These are phyloP conservation scores for Antrozous pallidus DNA, from an alignment of 2,797 vertebrate species.

Conservation along the genomic window DNA sequence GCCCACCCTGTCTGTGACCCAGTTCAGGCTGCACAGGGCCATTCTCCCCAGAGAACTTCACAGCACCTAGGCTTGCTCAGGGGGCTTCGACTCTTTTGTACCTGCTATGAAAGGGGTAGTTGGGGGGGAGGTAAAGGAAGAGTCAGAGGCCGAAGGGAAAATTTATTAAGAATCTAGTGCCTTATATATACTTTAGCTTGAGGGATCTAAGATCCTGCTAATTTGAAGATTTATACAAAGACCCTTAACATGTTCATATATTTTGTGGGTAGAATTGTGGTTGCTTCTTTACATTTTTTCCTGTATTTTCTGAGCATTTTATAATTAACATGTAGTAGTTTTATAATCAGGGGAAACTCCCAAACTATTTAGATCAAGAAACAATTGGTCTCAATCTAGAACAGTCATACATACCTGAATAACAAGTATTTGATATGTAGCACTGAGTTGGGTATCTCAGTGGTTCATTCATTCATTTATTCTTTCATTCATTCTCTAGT, in stretches of 20 bases:
- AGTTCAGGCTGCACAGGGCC: not conserved
- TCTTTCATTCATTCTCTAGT: not conserved
- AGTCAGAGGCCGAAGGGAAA: not conserved
- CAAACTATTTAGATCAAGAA: slow-evolving; percentile 23
- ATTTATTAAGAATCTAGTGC: not conserved
- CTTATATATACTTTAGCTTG: not conserved
- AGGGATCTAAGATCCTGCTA: not conserved
- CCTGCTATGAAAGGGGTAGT: not conserved
- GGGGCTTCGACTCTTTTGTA: not conserved
- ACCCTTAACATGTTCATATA: not conserved
- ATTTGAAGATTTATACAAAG: not conserved
- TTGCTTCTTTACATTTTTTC: not conserved
- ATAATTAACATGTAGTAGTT: not conserved
- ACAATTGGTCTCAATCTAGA: not conserved
- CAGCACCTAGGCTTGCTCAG: not conserved
- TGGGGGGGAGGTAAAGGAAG: not conserved
- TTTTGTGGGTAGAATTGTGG: slow-evolving; percentile 12
- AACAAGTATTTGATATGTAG: not conserved
- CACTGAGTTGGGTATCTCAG: not conserved
- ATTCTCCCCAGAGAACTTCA: not conserved
- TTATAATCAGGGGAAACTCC: not conserved
- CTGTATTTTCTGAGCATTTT: slow-evolving; percentile 15
- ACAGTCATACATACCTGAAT: not conserved
- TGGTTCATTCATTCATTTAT: not conserved
- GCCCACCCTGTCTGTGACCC: accelerated